Evolutionary conservation across 1,140 invertebrate genomes (phyloP).

Genomic region (Brachionus koreanus): DNA sequence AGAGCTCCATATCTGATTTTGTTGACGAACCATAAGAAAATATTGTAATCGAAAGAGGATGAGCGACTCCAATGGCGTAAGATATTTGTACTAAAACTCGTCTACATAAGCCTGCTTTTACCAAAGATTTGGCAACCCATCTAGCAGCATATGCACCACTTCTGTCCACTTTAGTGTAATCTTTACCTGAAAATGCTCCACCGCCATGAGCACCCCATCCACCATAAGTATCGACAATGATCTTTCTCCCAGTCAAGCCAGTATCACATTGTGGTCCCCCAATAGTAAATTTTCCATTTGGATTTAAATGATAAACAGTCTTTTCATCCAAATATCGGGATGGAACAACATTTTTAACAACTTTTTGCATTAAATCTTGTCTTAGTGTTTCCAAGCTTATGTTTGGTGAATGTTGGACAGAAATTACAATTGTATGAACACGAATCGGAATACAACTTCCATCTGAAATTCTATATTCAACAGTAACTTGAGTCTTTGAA

Average conservation of each 20-base stretch:
- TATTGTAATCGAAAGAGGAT: conserved; percentile 89
- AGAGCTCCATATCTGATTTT: conserved; percentile 78
- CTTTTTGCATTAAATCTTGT: conserved; percentile 79
- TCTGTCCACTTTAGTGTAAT: conserved; percentile 91
- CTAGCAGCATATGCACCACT: conserved; percentile 94
- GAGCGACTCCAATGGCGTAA: conserved; percentile 90
- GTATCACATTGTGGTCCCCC: conserved; percentile 89
- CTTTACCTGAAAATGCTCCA: conserved; percentile 91
- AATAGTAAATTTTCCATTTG: conserved; percentile 89
- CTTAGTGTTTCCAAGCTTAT: conserved; percentile 78
- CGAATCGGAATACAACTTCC: conserved; percentile 80
- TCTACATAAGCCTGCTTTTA: conserved; percentile 80
- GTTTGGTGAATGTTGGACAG: conserved; percentile 90
- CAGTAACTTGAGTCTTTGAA: conserved; percentile 82
- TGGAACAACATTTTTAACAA: conserved; percentile 87
- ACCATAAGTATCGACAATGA: conserved; percentile 95
- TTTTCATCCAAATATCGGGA: conserved; percentile 82
- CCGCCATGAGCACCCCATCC: conserved; percentile 96
- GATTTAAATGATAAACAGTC: conserved; percentile 92
- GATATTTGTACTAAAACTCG: conserved; percentile 79
- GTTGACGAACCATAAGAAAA: conserved; percentile 93
- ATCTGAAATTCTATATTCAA: conserved; percentile 59
- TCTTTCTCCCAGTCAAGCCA: conserved; percentile 90
- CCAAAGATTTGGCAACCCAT: conserved; percentile 91
- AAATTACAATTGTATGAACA: conserved; percentile 96